phyloP scores from a whole-genome alignment of 2,113 vertebrate genomes.

The Festucalex cinctus region DNA sequence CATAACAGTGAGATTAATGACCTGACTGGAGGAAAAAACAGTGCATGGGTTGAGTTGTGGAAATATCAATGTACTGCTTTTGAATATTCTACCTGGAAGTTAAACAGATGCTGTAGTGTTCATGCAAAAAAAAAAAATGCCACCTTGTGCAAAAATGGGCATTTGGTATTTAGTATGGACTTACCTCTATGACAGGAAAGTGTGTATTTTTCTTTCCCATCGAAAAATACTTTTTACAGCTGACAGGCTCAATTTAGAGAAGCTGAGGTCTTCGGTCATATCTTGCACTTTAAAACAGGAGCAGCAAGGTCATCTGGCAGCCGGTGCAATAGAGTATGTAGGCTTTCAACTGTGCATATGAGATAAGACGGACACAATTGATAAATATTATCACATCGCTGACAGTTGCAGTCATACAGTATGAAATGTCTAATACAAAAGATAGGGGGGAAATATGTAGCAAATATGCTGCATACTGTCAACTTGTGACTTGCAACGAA shows the following conservation, averaged over 20 bases:
- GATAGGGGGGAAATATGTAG: neutral
- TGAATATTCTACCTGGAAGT: conserved; percentile 33
- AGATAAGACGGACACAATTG: neutral
- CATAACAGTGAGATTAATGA: conserved; percentile 69
- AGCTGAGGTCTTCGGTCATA: neutral
- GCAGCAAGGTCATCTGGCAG: neutral
- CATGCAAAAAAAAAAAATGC: conserved; percentile 51
- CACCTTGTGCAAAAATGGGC: conserved; percentile 30
- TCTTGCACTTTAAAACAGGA: neutral
- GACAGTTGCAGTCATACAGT: neutral
- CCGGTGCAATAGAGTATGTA: neutral
- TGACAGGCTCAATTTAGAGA: conserved; percentile 1
- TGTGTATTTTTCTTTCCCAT: too few relatives aligned
- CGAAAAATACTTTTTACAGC: neutral
- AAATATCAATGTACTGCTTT: conserved; percentile 59
- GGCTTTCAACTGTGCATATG: neutral
- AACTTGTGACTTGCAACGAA: neutral
- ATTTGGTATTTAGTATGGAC: too few relatives aligned
- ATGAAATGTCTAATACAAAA: neutral
- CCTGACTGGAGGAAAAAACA: conserved; percentile 42
- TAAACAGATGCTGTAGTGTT: conserved; percentile 51
- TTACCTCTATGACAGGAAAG: too few relatives aligned
- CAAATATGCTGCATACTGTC: neutral
- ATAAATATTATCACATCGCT: neutral
- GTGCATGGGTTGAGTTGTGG: conserved; percentile 36